A percentile compares a stretch with the other conserved stretches of the same genome.
phyloP scores from a whole-genome alignment of 2,113 vertebrate species.

The Steatornis caripensis region DNA sequence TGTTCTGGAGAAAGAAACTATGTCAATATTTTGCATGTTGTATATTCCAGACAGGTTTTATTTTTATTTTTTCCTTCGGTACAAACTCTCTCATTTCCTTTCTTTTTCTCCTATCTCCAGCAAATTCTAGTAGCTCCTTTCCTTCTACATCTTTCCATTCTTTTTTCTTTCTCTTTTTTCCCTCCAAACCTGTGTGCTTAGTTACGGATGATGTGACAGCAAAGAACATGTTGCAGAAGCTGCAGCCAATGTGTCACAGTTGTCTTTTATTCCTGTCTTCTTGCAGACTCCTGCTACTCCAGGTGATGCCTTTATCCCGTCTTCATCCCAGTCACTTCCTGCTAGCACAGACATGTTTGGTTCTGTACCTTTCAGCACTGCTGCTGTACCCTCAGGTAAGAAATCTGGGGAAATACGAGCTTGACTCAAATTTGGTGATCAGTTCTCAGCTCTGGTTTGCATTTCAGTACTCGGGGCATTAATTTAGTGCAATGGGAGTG shows the following conservation, averaged over 20 bases:
- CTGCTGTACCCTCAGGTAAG: slow-evolving; percentile 98
- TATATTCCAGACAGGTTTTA: not conserved
- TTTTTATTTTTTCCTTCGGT: not conserved
- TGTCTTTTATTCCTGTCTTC: slow-evolving; percentile 10
- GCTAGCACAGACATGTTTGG: slow-evolving; percentile 86
- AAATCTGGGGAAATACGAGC: not conserved
- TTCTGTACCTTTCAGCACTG: slow-evolving; percentile 87
- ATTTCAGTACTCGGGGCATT: not conserved
- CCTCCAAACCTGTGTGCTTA: not conserved
- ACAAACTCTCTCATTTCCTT: not conserved
- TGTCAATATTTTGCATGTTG: not conserved
- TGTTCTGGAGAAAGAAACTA: not conserved
- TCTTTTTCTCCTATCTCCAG: not conserved
- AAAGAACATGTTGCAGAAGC: not conserved
- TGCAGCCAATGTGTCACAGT: not conserved
- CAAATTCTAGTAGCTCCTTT: not conserved
- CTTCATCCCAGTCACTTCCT: slow-evolving; percentile 88
- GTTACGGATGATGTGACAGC: not conserved
- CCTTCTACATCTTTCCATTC: not conserved
- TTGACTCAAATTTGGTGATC: not conserved
- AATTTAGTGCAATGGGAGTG: not conserved
- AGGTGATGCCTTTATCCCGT: slow-evolving; percentile 92
- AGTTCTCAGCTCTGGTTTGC: not conserved
- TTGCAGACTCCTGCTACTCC: slow-evolving; percentile 94
- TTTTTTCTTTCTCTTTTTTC: not conserved